A percentile compares a stretch with the other conserved stretches of the same genome.
Evolutionary conservation across 2,113 vertebrate species (phyloP).

Genomic region (Alexandromys fortis): DNA sequence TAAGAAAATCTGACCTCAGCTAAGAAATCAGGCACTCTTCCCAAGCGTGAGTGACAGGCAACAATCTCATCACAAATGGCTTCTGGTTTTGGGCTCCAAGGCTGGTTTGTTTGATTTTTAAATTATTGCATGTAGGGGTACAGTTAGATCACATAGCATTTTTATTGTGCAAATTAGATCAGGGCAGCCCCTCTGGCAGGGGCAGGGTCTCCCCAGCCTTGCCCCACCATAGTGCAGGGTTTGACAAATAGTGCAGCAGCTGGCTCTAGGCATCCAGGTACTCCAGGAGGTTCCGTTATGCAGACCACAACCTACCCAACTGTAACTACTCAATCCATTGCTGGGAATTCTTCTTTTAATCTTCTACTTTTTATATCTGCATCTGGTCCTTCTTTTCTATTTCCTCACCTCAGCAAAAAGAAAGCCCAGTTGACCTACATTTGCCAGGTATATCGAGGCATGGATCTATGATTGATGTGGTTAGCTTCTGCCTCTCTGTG

Average conservation of each 20-base stretch:
- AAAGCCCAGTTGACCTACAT: neutral
- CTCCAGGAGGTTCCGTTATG: neutral
- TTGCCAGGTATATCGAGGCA: neutral
- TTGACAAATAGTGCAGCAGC: neutral
- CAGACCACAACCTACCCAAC: neutral
- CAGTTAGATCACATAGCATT: neutral
- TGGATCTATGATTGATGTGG: rapidly evolving
- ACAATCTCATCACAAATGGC: neutral
- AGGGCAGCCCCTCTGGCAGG: neutral
- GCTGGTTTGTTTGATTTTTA: conserved; percentile 31
- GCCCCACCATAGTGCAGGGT: too few species aligned
- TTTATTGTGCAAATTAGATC: neutral
- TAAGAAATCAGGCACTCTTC: neutral
- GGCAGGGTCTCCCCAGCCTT: neutral
- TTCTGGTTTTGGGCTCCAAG: neutral
- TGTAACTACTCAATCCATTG: too few species aligned
- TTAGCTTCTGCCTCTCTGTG: neutral
- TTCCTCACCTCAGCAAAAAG: neutral
- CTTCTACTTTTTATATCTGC: neutral
- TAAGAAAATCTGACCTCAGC: neutral
- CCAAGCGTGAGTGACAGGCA: neutral
- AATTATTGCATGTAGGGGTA: neutral
- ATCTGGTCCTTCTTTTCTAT: neutral
- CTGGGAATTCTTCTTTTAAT: neutral
- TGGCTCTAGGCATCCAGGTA: neutral